Evolutionary conservation across 2,888 invertebrate species (phyloP).

Genomic region (Trissonchulus latispiculum): DNA sequence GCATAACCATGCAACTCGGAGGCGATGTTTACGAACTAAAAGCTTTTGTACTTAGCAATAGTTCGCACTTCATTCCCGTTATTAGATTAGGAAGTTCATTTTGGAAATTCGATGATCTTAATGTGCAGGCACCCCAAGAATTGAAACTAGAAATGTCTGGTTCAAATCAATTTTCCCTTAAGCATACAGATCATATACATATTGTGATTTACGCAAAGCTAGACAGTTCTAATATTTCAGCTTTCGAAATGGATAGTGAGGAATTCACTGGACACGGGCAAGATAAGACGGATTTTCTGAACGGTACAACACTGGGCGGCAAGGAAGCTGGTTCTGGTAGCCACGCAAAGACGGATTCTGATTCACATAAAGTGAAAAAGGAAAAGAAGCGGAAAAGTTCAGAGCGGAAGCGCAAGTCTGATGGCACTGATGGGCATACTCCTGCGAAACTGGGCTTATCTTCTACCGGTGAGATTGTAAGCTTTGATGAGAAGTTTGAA

Average conservation of each 20-base stretch:
- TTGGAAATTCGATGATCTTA: background rate
- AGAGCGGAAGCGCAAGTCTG: too few relatives aligned
- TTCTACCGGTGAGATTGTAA: too few relatives aligned
- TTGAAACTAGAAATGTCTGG: too few relatives aligned
- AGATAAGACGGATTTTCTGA: too few relatives aligned
- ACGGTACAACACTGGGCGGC: too few relatives aligned
- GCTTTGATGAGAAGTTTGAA: too few relatives aligned
- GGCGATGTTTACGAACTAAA: background rate
- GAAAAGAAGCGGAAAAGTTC: background rate
- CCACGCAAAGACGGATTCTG: background rate
- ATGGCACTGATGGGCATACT: too few relatives aligned
- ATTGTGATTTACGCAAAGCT: background rate
- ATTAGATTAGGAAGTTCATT: background rate
- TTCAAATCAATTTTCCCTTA: background rate
- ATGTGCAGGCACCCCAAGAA: too few relatives aligned
- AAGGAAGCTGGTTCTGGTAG: too few relatives aligned
- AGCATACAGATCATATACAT: background rate
- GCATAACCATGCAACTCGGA: background rate
- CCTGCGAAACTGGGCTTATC: too few relatives aligned
- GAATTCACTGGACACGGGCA: background rate
- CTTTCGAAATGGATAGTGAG: background rate
- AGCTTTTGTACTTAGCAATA: background rate
- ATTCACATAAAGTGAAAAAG: background rate
- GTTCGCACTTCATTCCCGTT: background rate
- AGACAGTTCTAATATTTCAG: background rate